Base-by-base conservation (phyloP, 1,140 invertebrate genomes). In the Leptinotarsa defecta region DNA sequence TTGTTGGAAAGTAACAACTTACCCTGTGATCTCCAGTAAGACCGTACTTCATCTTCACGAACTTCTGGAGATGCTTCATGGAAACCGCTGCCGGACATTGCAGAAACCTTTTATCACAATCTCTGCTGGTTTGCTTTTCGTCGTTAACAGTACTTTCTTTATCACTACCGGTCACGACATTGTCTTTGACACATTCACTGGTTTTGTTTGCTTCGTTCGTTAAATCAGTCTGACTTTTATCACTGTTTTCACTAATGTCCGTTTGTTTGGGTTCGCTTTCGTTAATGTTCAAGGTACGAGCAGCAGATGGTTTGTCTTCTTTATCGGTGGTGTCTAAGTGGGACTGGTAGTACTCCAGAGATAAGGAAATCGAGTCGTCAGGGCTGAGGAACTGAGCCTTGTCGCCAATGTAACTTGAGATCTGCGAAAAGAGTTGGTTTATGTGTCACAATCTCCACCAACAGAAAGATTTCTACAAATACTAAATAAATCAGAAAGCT, bases 281-380 rank as follows among this genome's bases (percentile, higher is more conserved):
- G 20, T 74, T 74, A 61, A 65, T 43, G 13, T 20, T 24, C 3
- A 62, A 24, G 20, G 19, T 27, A 5, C 52, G 49, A 49, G 27
- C n/a, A 63, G 34, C 68, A 34, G 20, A 15, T 48, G 34, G 68
- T 4, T 24, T 64, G 13, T 78, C 24, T 17, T 71, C 43, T 4
- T 48, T 19, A 19, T 74, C 57, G 2, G 74, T 83, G 17, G 62
- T 74, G 73, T 85, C 84, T 74, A 85, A 71, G 75, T 85, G 76
- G 79, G 85, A 3, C 80, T 81, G 79, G 73, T 83, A 85, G 80
- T 79, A 85, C 85, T 98, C 95, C 67, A 98, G 85, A 8, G 95
- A 96, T 69, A 98, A 88, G 27, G 94, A 96, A 81, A 98, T 95
- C 5, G 91, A 91, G 86, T 98, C 96, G 80, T 96, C 94, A 15